Evolutionary conservation across 2,113 vertebrate genomes (phyloP).

Genomic region (Opisthocomus hoazin): DNA sequence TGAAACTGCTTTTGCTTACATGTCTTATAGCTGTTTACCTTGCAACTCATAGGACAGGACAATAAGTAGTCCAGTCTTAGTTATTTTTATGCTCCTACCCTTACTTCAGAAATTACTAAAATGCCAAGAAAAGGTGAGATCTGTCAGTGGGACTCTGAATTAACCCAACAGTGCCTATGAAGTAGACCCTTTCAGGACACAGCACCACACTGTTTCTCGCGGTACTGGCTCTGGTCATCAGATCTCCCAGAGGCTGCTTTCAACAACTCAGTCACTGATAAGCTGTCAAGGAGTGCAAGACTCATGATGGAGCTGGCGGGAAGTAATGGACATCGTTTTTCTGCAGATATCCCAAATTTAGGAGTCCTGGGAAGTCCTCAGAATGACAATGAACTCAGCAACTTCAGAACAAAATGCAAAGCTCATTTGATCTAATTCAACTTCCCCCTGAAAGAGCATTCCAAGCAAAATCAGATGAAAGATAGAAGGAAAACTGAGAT

Average conservation of each 20-base stretch:
- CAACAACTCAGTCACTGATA: background rate
- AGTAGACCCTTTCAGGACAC: background rate
- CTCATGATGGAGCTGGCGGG: background rate
- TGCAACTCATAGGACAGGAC: background rate
- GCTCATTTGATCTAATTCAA: background rate
- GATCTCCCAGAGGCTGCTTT: background rate
- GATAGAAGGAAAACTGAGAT: background rate
- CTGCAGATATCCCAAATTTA: background rate
- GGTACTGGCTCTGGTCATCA: background rate
- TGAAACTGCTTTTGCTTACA: background rate
- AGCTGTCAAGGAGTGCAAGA: background rate
- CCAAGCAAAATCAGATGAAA: background rate
- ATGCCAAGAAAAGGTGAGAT: background rate
- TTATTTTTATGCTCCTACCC: background rate
- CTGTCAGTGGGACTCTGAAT: background rate
- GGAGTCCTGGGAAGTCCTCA: background rate
- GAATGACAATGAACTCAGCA: background rate
- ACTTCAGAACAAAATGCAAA: background rate
- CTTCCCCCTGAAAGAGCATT: background rate
- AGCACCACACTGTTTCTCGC: background rate
- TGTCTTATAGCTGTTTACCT: background rate
- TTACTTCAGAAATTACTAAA: background rate
- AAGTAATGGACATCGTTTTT: background rate
- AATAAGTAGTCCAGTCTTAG: background rate
- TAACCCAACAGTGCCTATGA: background rate